Conservation (phyloP, 2,113 vertebrate species). For the Pseudonaja textilis region DNA sequence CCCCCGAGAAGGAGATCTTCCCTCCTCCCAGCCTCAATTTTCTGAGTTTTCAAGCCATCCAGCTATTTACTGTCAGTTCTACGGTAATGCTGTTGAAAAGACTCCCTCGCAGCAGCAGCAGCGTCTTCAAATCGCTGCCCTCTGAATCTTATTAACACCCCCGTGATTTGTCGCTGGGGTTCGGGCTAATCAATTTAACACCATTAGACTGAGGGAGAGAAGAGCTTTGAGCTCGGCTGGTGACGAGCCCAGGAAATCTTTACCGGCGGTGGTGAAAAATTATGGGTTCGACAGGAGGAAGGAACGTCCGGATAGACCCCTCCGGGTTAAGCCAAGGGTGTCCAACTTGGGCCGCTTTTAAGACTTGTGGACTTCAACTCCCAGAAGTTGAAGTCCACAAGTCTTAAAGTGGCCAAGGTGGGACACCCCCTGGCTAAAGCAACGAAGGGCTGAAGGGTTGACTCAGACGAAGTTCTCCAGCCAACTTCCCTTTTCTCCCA, state of each 20-base stretch:
- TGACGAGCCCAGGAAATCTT: neutral
- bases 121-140: slow-evolving; percentile 65
- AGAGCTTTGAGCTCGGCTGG: slow-evolving; percentile 49
- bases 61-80: slow-evolving; percentile 68
- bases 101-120: slow-evolving; percentile 57
- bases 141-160: slow-evolving; percentile 67
- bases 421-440: neutral
- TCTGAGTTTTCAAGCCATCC: slow-evolving; percentile 67
- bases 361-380: too few species aligned
- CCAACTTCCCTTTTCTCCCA: neutral
- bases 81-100: slow-evolving; percentile 61
- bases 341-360: neutral
- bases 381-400: too few species aligned
- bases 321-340: neutral
- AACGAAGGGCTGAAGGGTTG: neutral
- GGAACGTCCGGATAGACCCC: neutral
- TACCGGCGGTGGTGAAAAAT: neutral
- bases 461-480: neutral
- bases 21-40: slow-evolving; percentile 56
- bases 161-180: slow-evolving; percentile 58
- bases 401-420: neutral
- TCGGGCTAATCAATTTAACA: slow-evolving; percentile 66
- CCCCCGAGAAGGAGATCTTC: slow-evolving; percentile 56
- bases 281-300: too few species aligned
- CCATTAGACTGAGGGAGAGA: slow-evolving; percentile 55